Evolutionary conservation across 2,888 invertebrate species (phyloP).

Genomic region (Teleiodes luculella): DNA sequence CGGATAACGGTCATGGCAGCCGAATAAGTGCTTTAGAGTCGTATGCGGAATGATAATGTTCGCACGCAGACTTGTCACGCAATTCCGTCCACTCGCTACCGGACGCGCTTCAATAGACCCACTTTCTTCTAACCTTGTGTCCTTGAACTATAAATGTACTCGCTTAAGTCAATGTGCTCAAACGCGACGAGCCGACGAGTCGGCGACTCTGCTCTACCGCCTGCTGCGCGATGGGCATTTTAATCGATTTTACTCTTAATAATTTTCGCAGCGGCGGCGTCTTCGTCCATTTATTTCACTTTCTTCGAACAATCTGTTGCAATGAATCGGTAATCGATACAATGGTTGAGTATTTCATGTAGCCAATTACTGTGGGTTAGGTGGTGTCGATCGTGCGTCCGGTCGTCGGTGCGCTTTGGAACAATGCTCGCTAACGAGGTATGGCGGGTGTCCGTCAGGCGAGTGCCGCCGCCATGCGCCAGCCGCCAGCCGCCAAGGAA

Average conservation of each 20-base stretch:
- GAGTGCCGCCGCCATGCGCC: slow-evolving; percentile 33
- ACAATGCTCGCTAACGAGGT: slow-evolving; percentile 60
- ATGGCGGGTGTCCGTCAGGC: slow-evolving; percentile 46
- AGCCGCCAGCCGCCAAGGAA: slow-evolving; percentile 41
- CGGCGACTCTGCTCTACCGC: neutral
- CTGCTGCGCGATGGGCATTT: slow-evolving; percentile 13
- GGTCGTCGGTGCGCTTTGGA: slow-evolving; percentile 30
- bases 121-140: slow-evolving; percentile 68
- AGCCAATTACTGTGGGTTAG: slow-evolving; percentile 33
- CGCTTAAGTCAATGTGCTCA: slow-evolving; percentile 3
- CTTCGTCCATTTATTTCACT: slow-evolving; percentile 19
- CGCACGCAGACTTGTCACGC: slow-evolving; percentile 63
- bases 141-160: slow-evolving; percentile 44
- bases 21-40: slow-evolving; percentile 75
- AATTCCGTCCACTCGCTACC: slow-evolving; percentile 51
- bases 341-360: slow-evolving; percentile 30
- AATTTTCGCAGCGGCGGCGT: slow-evolving; percentile 3
- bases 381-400: slow-evolving; percentile 28
- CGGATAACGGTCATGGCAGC: slow-evolving; percentile 71
- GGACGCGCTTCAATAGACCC: slow-evolving; percentile 55
- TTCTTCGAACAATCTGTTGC: slow-evolving; percentile 17
- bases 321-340: slow-evolving; percentile 26
- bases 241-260: slow-evolving; percentile 18
- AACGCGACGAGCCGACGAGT: neutral
- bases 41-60: slow-evolving; percentile 74